Conservation (phyloP, 2,888 invertebrate species). For the Crematogaster levior region DNA sequence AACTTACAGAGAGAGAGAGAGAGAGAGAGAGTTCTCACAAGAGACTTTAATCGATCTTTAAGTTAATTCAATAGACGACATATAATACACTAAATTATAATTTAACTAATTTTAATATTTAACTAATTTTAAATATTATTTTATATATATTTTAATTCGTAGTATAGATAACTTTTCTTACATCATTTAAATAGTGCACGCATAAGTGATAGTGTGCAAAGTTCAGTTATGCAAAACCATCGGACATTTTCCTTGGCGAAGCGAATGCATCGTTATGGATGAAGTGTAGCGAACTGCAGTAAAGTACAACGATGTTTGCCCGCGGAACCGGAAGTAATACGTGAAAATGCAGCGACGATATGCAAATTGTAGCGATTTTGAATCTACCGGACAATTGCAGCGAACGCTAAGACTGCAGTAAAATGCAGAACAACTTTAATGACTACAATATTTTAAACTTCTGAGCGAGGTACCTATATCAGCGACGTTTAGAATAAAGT, state of each 20-base stretch:
- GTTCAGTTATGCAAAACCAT: constrained; percentile 22
- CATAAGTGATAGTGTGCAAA: constrained; percentile 14
- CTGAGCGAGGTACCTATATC: not conserved
- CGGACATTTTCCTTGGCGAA: constrained; percentile 14
- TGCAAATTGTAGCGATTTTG: constrained; percentile 73
- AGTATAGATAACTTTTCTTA: not conserved
- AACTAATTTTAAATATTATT: not conserved
- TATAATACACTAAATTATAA: not conserved
- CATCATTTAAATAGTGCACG: not conserved
- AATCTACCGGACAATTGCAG: constrained; percentile 68
- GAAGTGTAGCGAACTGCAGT: constrained; percentile 32
- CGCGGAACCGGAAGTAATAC: constrained; percentile 51
- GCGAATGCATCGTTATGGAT: constrained; percentile 32
- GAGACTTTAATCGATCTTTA: not conserved
- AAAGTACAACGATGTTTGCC: constrained; percentile 42
- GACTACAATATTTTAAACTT: constrained; percentile 45
- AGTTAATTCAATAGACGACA: not conserved
- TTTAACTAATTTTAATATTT: not conserved
- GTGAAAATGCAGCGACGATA: constrained; percentile 64
- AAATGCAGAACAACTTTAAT: constrained; percentile 45
- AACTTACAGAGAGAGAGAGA: no score
- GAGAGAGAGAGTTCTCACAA: no score
- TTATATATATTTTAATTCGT: not conserved
- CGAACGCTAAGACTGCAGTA: constrained; percentile 51
- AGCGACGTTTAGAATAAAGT: constrained; percentile 25